phyloP scores from a whole-genome alignment of 2,113 vertebrate genomes.

The Rynchops niger region DNA sequence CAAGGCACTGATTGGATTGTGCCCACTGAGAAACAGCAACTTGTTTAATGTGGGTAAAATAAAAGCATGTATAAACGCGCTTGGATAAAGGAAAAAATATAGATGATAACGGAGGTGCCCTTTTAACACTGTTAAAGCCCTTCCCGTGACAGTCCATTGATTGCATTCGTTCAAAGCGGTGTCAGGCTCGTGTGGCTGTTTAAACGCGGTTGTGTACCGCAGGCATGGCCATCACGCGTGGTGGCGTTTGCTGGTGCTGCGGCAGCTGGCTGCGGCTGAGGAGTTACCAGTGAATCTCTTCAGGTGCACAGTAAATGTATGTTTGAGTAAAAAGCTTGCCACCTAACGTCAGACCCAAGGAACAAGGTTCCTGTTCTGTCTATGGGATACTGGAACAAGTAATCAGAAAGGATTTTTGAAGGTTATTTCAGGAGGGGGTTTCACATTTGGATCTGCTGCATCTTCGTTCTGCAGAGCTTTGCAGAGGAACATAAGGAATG shows the following conservation, averaged over 20 bases:
- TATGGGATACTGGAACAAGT: background rate
- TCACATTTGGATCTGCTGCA: background rate
- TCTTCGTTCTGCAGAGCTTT: background rate
- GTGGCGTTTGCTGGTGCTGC: background rate
- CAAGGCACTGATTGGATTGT: background rate
- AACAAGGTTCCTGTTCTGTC: background rate
- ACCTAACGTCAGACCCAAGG: background rate
- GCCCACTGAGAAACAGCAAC: background rate
- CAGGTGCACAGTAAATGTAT: background rate
- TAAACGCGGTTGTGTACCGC: background rate
- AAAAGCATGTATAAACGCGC: background rate
- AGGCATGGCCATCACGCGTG: fast-evolving
- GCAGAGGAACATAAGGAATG: background rate
- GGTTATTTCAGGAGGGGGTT: background rate
- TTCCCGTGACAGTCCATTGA: background rate
- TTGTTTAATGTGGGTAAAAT: background rate
- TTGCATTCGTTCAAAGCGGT: background rate
- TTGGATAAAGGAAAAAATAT: background rate
- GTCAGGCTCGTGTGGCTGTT: background rate
- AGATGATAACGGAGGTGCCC: background rate
- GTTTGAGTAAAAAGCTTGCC: background rate
- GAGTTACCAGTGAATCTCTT: background rate
- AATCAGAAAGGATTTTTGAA: background rate
- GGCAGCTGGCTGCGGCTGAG: background rate
- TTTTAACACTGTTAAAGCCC: background rate